Conservation (phyloP, 2,113 vertebrate species). For the Mola mola region DNA sequence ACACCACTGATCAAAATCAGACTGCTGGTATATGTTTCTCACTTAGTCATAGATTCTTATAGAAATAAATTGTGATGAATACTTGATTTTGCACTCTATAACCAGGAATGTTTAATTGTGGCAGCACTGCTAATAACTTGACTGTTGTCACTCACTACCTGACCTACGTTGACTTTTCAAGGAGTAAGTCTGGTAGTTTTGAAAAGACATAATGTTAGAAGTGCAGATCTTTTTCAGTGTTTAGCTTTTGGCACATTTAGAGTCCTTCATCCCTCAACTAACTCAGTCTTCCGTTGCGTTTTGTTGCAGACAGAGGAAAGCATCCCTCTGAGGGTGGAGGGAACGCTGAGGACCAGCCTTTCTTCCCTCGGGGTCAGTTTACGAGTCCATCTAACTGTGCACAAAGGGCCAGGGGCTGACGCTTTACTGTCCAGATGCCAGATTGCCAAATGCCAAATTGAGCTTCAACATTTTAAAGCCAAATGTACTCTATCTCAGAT, state of each 20-base stretch:
- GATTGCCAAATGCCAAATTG: slow-evolving; percentile 45
- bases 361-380: slow-evolving; percentile 88
- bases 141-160: not conserved
- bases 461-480: slow-evolving; percentile 20
- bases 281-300: not conserved
- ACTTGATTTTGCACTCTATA: not conserved
- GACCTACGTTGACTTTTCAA: not conserved
- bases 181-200: not conserved
- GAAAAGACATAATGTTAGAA: not conserved
- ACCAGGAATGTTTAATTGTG: not conserved
- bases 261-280: not conserved
- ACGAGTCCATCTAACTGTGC: slow-evolving; percentile 46
- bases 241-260: not conserved
- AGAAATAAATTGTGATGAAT: slow-evolving; percentile 2
- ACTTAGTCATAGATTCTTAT: not conserved
- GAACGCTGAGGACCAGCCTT: slow-evolving; percentile 86
- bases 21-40: not conserved
- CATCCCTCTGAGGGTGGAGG: slow-evolving; percentile 84
- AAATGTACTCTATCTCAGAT: slow-evolving; percentile 37
- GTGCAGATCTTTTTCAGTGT: not conserved
- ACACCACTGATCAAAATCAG: slow-evolving; percentile 5
- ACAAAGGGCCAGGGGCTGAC: slow-evolving; percentile 33
- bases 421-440: slow-evolving; percentile 47
- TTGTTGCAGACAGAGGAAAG: slow-evolving; percentile 81
- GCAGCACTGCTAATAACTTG: not conserved